A percentile compares a stretch with the other conserved stretches of the same genome.
Evolutionary conservation across 2,797 vertebrate species (phyloP).

Genomic region (Euphonia xanthogaster): DNA sequence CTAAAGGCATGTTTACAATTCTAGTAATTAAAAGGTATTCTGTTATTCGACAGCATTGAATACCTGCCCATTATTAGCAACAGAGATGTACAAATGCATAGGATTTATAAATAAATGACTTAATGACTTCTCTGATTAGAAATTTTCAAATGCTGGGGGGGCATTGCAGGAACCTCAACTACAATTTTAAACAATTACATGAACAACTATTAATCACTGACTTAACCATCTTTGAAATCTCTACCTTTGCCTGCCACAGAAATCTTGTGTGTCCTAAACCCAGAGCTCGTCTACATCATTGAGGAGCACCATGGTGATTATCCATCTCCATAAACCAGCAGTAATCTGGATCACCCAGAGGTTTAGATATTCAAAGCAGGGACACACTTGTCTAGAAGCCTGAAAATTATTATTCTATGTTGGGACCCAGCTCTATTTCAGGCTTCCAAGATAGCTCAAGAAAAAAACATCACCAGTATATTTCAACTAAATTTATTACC

Average conservation of each 20-base stretch:
- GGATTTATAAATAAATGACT: not conserved
- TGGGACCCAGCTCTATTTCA: not conserved
- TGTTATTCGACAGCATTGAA: not conserved
- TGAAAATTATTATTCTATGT: not conserved
- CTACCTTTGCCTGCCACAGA: not conserved
- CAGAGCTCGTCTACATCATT: not conserved
- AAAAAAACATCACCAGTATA: not conserved
- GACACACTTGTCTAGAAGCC: not conserved
- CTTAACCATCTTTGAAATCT: not conserved
- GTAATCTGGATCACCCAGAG: not conserved
- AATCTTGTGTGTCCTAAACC: not conserved
- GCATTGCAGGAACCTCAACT: not conserved
- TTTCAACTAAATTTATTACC: not conserved
- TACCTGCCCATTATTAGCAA: not conserved
- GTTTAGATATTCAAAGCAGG: not conserved
- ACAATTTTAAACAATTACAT: not conserved
- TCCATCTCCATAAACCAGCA: not conserved
- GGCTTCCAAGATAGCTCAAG: not conserved
- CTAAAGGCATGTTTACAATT: not conserved
- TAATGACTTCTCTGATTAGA: not conserved
- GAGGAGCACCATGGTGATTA: not conserved
- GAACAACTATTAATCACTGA: not conserved
- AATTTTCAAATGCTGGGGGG: not conserved
- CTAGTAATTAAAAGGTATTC: not conserved
- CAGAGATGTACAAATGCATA: not conserved